Evolutionary conservation across 2,113 vertebrate species (phyloP), one percentile per base, ranked within the genome.

Genomic region (Dasyprocta punctata): DNA sequence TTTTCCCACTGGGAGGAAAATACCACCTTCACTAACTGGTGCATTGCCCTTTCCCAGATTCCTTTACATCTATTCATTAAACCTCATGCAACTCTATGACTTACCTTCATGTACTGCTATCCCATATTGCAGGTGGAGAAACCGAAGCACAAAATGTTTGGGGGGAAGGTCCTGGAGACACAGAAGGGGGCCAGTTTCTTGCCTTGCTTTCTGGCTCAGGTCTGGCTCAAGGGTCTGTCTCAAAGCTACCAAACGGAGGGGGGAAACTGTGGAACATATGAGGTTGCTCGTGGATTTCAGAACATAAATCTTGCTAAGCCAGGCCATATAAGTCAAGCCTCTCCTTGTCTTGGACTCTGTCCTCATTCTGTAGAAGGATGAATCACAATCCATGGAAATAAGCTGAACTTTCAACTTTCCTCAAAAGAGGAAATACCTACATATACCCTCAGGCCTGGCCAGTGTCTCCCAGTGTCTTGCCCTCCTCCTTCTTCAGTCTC

Each of bases 401-500:
- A 85, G 19, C n/a, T 33, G 73, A 90, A 47, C 20, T 30, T 60
- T 13, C 4, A 69, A 14, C 38, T 69, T 52, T 85, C 38, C 38
- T 89, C 77, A 44, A 44, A 24, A 75, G 80, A 49, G 3, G 61
- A 1, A 19, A 19, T 44, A 24, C 60, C 67, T 24, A 69, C 16
- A 5, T 13, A 7, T 0, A 0, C 60, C 54, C 36, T 56, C 0
- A 61, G 73, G 88, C 33, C 41, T 41, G 2, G 19, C 3, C 54
- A 36, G 0, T 36, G 20, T 58, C 28, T 41, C 16, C 52, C 5
- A 3, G 5, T 2, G 14, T 22, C 49, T 14, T 44, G 47, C 36
- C 41, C n/a, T 65, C 80, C 47, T 86, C 22, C n/a, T 90, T 0
- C 60, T 30, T 81, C 1, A 5, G 65, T n/a, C 10, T 61, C 30